Conservation (phyloP, 2,113 vertebrate genomes). For the Pluvianellus socialis region DNA sequence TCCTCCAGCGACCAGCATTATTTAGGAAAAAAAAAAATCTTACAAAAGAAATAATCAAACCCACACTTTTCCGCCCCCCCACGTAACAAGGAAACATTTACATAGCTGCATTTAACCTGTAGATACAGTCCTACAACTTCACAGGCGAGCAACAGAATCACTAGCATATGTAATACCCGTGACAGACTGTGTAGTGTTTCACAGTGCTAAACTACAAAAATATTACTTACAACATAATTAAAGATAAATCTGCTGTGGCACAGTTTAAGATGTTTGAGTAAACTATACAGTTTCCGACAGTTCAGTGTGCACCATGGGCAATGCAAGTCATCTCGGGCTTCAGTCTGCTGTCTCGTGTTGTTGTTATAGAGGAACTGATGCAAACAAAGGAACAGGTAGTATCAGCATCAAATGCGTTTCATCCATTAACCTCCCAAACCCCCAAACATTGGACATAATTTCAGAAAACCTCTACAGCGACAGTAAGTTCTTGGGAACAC, state of each 20-base stretch:
- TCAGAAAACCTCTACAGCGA: background rate
- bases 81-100: background rate
- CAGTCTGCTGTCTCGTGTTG: conserved; percentile 95
- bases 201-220: background rate
- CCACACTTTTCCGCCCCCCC: background rate
- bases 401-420: background rate
- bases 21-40: background rate
- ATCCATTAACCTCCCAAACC: background rate
- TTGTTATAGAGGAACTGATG: conserved; percentile 95
- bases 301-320: conserved; percentile 98
- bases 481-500: background rate
- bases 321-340: conserved; percentile 95
- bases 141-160: background rate
- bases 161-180: rapidly evolving
- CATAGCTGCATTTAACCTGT: background rate
- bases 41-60: background rate
- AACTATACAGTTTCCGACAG: conserved; percentile 96
- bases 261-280: conserved; percentile 97
- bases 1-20: background rate
- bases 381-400: background rate
- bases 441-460: background rate
- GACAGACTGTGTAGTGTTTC: background rate
- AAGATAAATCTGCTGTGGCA: conserved; percentile 98
- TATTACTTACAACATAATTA: conserved; percentile 91
- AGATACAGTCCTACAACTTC: background rate